Percentiles rank a stretch among this genome's conserved stretches.
Conservation (phyloP, 2,113 vertebrate species). For the Ptychochromis oligacanthus region DNA sequence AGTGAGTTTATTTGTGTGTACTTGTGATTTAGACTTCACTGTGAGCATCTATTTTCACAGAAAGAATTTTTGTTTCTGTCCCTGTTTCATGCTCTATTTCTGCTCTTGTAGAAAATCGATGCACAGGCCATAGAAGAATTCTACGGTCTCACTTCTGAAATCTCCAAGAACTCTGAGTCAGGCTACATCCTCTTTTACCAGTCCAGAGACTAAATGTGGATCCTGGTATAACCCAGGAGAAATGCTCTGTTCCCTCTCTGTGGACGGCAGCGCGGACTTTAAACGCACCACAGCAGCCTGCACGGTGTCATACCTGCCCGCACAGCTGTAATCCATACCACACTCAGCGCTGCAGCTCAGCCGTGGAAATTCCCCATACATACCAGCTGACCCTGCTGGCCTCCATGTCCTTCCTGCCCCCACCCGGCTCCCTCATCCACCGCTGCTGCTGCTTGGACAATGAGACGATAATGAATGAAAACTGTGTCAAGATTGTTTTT, state of each 20-base stretch:
- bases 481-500: conserved; percentile 70
- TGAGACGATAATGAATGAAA: conserved; percentile 68
- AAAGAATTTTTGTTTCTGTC: background rate
- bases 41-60: background rate
- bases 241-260: conserved; percentile 31
- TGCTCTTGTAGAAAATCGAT: conserved; percentile 90
- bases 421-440: conserved; percentile 18
- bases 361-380: conserved; percentile 35
- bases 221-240: conserved; percentile 34
- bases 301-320: conserved; percentile 47
- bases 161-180: conserved; percentile 99
- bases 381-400: conserved; percentile 41
- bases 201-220: conserved; percentile 90
- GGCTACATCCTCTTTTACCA: conserved; percentile 99
- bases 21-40: background rate
- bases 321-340: conserved; percentile 63
- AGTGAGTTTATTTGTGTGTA: conserved; percentile 30
- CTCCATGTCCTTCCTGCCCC: conserved; percentile 13
- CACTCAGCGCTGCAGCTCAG: conserved; percentile 57
- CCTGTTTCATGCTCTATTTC: background rate
- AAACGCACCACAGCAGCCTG: conserved; percentile 37
- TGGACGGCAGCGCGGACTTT: conserved; percentile 39
- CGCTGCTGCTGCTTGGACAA: conserved; percentile 63
- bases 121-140: conserved; percentile 99
- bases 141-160: conserved; percentile 97